Conservation (phyloP, 2,113 vertebrate genomes). For the Macrotis lagotis region DNA sequence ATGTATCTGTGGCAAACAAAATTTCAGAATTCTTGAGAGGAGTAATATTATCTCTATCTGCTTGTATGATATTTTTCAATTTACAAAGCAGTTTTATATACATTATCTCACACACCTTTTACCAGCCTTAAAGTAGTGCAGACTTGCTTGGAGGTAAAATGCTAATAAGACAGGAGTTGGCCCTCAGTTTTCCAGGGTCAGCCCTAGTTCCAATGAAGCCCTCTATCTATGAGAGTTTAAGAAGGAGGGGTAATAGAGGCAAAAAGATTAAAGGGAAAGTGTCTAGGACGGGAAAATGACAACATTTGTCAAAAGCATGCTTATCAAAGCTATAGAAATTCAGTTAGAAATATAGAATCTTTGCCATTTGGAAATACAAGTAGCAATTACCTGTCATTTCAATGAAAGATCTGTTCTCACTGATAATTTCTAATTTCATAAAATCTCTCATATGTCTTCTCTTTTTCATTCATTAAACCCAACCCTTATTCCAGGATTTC, state of each 20-base stretch:
- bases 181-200: neutral
- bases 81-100: neutral
- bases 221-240: neutral
- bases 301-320: neutral
- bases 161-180: neutral
- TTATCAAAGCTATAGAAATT: neutral
- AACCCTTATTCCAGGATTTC: neutral
- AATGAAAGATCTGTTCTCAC: neutral
- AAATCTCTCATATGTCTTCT: neutral
- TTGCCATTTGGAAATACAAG: neutral
- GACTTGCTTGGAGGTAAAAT: neutral
- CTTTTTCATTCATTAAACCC: neutral
- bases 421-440: neutral
- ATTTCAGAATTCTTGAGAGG: neutral
- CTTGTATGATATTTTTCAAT: neutral
- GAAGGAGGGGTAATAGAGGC: neutral
- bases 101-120: neutral
- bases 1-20: neutral
- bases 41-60: neutral
- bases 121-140: neutral
- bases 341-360: neutral
- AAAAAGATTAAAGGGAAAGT: neutral
- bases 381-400: neutral
- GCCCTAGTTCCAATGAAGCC: neutral
- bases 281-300: neutral